Conservation (phyloP, 1,140 invertebrate genomes). For the Trigoniulus corallinus region DNA sequence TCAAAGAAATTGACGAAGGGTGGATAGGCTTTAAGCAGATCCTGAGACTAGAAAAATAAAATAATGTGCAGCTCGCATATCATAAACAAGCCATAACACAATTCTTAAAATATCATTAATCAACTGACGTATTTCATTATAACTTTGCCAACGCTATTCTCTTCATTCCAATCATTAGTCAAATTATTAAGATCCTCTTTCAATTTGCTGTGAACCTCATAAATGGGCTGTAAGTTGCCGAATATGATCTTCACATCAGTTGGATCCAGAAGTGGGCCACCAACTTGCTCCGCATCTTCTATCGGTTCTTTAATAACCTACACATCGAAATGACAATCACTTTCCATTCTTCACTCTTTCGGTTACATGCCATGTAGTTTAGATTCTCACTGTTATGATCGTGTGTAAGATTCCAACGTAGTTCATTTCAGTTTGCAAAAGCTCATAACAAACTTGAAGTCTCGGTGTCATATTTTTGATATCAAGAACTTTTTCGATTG, state of each 20-base stretch:
- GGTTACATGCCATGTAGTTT: no score
- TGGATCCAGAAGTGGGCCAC: constrained; percentile 59
- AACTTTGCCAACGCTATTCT: constrained; percentile 67
- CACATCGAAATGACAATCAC: constrained; percentile 18
- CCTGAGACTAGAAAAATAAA: constrained; percentile 25
- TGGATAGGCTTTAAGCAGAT: constrained; percentile 81
- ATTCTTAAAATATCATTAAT: constrained; percentile 6
- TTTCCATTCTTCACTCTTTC: no score
- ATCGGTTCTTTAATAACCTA: constrained; percentile 86
- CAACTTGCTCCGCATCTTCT: constrained; percentile 62
- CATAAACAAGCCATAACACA: constrained; percentile 6
- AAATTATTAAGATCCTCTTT: constrained; percentile 53
- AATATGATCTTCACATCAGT: constrained; percentile 93
- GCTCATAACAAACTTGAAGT: constrained; percentile 77
- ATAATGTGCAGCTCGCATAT: not conserved
- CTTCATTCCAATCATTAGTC: constrained; percentile 60
- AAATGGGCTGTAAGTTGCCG: constrained; percentile 84
- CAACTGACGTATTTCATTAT: constrained; percentile 61
- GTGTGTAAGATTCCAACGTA: constrained; percentile 89
- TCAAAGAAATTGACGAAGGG: constrained; percentile 97
- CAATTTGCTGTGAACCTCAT: constrained; percentile 75
- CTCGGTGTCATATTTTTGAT: constrained; percentile 45
- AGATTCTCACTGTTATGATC: constrained; percentile 52
- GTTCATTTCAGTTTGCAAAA: constrained; percentile 90
- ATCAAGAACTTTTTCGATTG: constrained; percentile 15